phyloP scores from a whole-genome alignment of 2,113 vertebrate genomes.

The Lepidothrix coronata region DNA sequence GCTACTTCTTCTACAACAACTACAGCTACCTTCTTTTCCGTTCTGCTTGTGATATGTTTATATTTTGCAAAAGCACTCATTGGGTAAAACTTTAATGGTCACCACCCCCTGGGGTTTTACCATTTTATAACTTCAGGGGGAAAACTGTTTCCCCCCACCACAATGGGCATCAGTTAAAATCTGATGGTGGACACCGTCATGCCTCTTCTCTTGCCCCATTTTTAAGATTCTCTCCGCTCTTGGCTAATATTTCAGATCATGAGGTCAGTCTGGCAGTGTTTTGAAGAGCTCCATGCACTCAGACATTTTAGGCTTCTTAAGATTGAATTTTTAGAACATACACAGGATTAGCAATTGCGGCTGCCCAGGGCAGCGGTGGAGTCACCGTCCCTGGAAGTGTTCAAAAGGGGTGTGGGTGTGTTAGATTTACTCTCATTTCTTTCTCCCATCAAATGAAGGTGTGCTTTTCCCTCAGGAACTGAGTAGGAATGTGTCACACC shows the following conservation, averaged over 20 bases:
- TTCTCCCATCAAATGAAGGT: background rate
- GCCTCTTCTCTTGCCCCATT: fast-evolving
- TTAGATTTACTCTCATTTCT: background rate
- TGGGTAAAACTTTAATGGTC: too few relatives aligned
- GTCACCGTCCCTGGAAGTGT: background rate
- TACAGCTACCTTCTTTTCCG: too few relatives aligned
- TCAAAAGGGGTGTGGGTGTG: background rate
- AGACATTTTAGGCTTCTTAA: background rate
- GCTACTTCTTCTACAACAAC: too few relatives aligned
- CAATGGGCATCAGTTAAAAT: background rate
- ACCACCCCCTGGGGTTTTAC: too few relatives aligned
- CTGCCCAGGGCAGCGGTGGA: background rate
- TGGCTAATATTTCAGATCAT: background rate
- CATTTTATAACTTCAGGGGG: too few relatives aligned
- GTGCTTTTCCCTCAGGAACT: background rate
- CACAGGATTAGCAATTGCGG: background rate
- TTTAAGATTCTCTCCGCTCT: background rate
- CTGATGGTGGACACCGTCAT: background rate
- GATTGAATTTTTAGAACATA: background rate
- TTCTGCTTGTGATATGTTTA: too few relatives aligned
- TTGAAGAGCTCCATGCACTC: background rate
- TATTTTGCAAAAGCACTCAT: too few relatives aligned
- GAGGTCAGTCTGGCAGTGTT: background rate
- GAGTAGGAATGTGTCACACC: background rate
- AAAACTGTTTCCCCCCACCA: too few relatives aligned